Evolutionary conservation across 2,888 invertebrate species (phyloP).

Genomic region (Oeneis ivallda): DNA sequence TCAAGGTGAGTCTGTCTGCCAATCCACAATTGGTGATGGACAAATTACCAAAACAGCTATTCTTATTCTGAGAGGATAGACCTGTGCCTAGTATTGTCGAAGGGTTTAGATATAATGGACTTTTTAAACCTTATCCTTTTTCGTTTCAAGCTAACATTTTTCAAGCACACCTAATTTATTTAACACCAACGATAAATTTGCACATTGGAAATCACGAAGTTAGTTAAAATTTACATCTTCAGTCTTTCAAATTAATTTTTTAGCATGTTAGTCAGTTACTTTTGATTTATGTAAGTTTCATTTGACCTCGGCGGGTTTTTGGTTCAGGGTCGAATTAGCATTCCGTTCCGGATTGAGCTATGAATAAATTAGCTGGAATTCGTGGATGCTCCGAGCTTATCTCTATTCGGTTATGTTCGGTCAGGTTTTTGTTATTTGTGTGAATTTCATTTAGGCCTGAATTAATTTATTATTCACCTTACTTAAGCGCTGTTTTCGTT

Average conservation of each 20-base stretch:
- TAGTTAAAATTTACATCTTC: not conserved
- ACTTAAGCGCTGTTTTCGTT: not conserved
- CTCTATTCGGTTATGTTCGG: slow-evolving; percentile 47
- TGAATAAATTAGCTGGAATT: slow-evolving; percentile 51
- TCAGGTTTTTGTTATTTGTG: slow-evolving; percentile 35
- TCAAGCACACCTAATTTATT: too few relatives aligned
- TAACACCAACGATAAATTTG: too few relatives aligned
- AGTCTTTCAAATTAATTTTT: not conserved
- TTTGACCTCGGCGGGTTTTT: slow-evolving; percentile 33
- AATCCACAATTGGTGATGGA: too few relatives aligned
- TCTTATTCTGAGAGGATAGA: too few relatives aligned
- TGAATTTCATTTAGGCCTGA: slow-evolving; percentile 21
- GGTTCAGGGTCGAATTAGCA: slow-evolving; percentile 39
- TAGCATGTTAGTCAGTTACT: slow-evolving; percentile 6
- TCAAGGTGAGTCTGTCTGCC: too few relatives aligned
- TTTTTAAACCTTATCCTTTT: too few relatives aligned
- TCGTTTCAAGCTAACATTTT: too few relatives aligned
- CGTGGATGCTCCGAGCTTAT: slow-evolving; percentile 44
- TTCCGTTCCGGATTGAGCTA: slow-evolving; percentile 46
- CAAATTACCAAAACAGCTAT: too few relatives aligned
- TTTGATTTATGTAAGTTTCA: slow-evolving; percentile 16
- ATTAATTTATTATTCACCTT: slow-evolving; percentile 13
- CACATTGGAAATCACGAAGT: not conserved
- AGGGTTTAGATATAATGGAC: too few relatives aligned
- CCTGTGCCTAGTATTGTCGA: too few relatives aligned